Conservation (phyloP, 2,113 vertebrate genomes). For the Pseudolaguvia tuberculata region DNA sequence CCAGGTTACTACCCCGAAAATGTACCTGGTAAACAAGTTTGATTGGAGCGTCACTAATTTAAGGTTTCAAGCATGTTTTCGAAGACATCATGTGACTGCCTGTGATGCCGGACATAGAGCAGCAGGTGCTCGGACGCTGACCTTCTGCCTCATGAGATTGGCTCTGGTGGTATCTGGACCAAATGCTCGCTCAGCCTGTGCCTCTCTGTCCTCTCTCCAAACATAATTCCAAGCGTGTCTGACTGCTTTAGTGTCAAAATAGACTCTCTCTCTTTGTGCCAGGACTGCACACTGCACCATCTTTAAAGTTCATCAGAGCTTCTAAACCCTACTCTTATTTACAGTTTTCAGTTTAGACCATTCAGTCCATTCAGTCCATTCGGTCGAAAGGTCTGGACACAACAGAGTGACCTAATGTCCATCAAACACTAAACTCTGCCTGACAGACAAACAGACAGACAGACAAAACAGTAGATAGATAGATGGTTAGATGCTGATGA, state of each 20-base stretch:
- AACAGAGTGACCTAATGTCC: too few relatives aligned
- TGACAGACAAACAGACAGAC: too few relatives aligned
- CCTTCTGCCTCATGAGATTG: constrained; percentile 75
- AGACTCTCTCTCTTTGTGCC: background rate
- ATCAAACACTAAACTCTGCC: too few relatives aligned
- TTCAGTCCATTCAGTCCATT: too few relatives aligned
- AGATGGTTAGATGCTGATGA: too few relatives aligned
- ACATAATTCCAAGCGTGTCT: constrained; percentile 69
- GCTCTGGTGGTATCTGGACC: constrained; percentile 74
- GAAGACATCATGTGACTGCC: too few relatives aligned
- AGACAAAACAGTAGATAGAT: too few relatives aligned
- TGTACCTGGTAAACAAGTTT: constrained; percentile 59
- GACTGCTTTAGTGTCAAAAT: constrained; percentile 68
- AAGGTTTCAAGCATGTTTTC: background rate
- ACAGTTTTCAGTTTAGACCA: constrained; percentile 46
- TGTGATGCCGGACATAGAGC: background rate
- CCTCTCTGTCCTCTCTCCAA: constrained; percentile 31
- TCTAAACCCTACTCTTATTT: constrained; percentile 21
- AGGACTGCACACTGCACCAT: constrained; percentile 25
- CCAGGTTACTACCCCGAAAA: constrained; percentile 61
- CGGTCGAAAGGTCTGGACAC: too few relatives aligned
- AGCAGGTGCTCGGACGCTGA: constrained; percentile 69
- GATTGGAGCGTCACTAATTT: constrained; percentile 49
- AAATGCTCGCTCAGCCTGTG: constrained; percentile 57
- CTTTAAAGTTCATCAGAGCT: constrained; percentile 55